These are phyloP conservation scores for Orius laevigatus DNA, from an alignment of 1,140 invertebrate species.

Conservation along the genomic window DNA sequence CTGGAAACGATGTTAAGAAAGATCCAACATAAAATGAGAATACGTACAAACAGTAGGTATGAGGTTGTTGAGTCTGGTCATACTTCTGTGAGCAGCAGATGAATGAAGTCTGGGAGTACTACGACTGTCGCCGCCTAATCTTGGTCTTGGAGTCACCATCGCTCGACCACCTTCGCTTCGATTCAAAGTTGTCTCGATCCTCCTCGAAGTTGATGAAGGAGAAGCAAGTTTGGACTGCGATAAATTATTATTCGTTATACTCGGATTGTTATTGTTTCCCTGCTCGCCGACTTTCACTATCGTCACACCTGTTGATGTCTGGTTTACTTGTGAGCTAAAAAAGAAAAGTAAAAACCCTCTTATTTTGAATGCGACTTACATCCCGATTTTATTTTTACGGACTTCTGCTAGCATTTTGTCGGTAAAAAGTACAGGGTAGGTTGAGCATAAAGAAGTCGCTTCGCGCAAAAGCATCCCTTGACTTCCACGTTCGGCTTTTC, in stretches of 20 bases:
- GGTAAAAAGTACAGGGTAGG: conserved; percentile 56
- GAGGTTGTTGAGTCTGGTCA: conserved; percentile 45
- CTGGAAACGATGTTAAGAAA: conserved; percentile 11
- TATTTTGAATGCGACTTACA: conserved; percentile 31
- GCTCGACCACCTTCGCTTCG: conserved; percentile 20
- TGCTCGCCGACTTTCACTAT: conserved; percentile 52
- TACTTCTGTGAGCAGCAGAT: conserved; percentile 48
- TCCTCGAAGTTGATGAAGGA: conserved; percentile 2
- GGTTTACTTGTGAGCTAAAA: conserved; percentile 35
- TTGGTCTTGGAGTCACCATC: conserved; percentile 20
- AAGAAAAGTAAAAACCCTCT: neutral
- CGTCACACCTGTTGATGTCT: conserved; percentile 51
- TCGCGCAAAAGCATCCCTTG: conserved; percentile 55
- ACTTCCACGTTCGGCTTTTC: conserved; percentile 46
- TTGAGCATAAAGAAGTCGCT: conserved; percentile 55
- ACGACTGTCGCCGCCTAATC: conserved; percentile 38
- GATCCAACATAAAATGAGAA: conserved; percentile 8
- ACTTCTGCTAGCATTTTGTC: conserved; percentile 58
- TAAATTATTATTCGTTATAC: conserved; percentile 10
- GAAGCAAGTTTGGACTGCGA: conserved; percentile 1
- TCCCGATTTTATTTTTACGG: conserved; percentile 28
- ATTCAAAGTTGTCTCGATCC: conserved; percentile 6
- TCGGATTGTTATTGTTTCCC: conserved; percentile 16
- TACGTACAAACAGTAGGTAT: conserved; percentile 14
- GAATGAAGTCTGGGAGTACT: conserved; percentile 50